Conservation (phyloP, 2,888 invertebrate genomes). For the Agonopterix alstromeriana region DNA sequence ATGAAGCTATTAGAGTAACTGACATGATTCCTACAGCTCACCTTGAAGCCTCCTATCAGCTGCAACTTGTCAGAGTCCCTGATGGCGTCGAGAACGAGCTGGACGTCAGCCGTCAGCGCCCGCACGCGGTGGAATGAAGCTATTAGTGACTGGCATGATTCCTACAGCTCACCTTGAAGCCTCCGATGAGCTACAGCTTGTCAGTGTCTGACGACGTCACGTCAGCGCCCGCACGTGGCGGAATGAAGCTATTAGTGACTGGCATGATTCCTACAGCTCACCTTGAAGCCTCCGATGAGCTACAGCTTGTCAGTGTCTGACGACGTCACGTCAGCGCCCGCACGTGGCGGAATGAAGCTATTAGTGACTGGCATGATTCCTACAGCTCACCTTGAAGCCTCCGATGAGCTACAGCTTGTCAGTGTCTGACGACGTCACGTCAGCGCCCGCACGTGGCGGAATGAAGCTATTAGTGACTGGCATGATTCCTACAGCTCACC, state of each 20-base stretch:
- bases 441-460: constrained; percentile 93
- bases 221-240: constrained; percentile 94
- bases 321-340: constrained; percentile 90
- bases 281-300: constrained; percentile 84
- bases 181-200: constrained; percentile 86
- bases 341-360: constrained; percentile 97
- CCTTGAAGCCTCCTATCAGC: constrained; percentile 84
- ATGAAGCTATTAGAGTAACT: too few relatives aligned
- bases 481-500: constrained; percentile 86
- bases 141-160: constrained; percentile 92
- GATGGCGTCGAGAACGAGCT: constrained; percentile 90
- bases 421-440: constrained; percentile 90
- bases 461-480: constrained; percentile 96
- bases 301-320: constrained; percentile 91
- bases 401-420: constrained; percentile 88
- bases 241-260: constrained; percentile 95
- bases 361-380: constrained; percentile 95
- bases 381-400: constrained; percentile 80
- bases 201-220: constrained; percentile 89
- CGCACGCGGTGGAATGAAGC: too few relatives aligned
- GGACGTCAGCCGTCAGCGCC: constrained; percentile 89
- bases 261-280: constrained; percentile 88
- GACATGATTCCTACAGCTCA: constrained; percentile 49
- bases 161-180: constrained; percentile 84
- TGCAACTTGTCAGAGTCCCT: constrained; percentile 91